These are phyloP conservation scores for Drosophila repleta DNA, from an alignment of 1,140 invertebrate species.

Conservation along the genomic window DNA sequence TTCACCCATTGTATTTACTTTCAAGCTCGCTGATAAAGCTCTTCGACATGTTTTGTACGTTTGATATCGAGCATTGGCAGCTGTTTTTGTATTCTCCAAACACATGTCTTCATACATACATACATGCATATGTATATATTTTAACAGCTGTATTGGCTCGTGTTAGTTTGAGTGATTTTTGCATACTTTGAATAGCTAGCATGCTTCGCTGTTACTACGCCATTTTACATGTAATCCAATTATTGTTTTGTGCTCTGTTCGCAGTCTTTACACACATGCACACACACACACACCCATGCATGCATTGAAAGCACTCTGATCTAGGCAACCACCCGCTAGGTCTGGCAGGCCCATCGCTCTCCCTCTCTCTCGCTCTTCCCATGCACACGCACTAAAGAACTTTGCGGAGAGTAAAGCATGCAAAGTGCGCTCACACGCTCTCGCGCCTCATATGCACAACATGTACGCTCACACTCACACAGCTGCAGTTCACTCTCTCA, in stretches of 20 bases:
- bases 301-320: conserved; percentile 16
- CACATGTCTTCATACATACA: background rate
- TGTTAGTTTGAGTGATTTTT: background rate
- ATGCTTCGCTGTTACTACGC: conserved; percentile 20
- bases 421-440: conserved; percentile 1
- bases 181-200: conserved; percentile 3
- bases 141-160: conserved; percentile 27
- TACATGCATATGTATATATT: conserved; percentile 8
- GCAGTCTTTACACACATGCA: background rate
- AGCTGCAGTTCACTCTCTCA: background rate
- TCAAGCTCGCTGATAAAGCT: background rate
- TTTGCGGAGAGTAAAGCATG: conserved; percentile 12
- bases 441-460: background rate
- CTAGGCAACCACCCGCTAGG: conserved; percentile 32
- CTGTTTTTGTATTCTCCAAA: conserved; percentile 26
- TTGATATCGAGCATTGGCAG: conserved; percentile 24
- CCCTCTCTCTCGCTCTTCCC: background rate
- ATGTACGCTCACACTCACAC: conserved; percentile 1
- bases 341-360: conserved; percentile 4
- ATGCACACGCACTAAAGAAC: background rate
- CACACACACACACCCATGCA: background rate
- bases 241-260: conserved; percentile 28
- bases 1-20: background rate
- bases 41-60: background rate
- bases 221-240: conserved; percentile 33